Evolutionary conservation across 2,113 vertebrate genomes (phyloP), one percentile per base, ranked within the genome.

Genomic region (Terrapene triunguis): DNA sequence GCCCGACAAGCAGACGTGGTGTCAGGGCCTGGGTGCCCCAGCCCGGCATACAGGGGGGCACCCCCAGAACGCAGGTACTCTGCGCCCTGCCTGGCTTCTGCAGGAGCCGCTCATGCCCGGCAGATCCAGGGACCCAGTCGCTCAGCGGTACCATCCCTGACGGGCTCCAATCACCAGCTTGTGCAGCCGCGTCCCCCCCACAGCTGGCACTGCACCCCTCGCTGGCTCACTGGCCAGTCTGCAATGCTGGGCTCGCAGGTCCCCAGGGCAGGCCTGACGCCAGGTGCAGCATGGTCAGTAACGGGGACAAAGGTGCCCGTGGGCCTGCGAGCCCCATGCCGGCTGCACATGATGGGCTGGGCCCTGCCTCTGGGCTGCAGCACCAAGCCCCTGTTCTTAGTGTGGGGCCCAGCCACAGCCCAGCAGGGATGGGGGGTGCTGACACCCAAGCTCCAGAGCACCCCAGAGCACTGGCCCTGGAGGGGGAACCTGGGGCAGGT

Each of bases 401-500:
- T 6, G 16, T 69, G 62, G 32, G 16, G 10, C 29, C 59, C 59
- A 38, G 3, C 17, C 17, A 47, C 10, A 69, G 47, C 65, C 27
- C 69, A 10, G 65, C 19, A 10, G n/a, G 59, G 16, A 22, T 10
- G n/a, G n/a, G 65, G 14, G 19, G 62, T 22, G 17, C 17, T 1
- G 2, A 47, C 8, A 91, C 62, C 44, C 48, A 53, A 27, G 48
- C 85, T 80, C 84, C 89, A 6, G 2, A 51, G 22, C 82, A 24
- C 13, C 35, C 6, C 27, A 14, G 7, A 8, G 16, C 32, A 47
- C 51, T 6, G 19, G 62, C 81, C 92, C 62, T 89, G 32, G 24
- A 50, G 69, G 17, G 29, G 55, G 59, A 59, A 24, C 1, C 51
- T 35, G 32, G 3, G 17, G 38, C 5, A 1, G 0, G 35, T 16